phyloP scores from a whole-genome alignment of 2,888 invertebrate genomes.

The Catonia carolina region DNA sequence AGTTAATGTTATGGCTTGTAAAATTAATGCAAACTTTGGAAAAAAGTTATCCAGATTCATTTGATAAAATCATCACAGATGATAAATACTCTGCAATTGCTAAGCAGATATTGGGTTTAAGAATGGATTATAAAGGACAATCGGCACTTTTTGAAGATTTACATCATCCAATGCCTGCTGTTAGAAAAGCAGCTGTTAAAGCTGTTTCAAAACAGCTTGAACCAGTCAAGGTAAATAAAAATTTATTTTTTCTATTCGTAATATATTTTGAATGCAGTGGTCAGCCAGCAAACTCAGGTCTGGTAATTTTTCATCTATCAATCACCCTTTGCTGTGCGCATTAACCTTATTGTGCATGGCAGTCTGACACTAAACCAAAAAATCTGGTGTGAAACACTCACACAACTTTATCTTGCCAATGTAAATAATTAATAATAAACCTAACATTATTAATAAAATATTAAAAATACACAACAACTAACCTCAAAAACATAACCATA shows the following conservation, averaged over 20 bases:
- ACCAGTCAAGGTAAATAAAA: conserved; percentile 26
- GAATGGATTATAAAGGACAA: conserved; percentile 23
- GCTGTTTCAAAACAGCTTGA: conserved; percentile 25
- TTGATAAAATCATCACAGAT: conserved; percentile 48
- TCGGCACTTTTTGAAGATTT: conserved; percentile 40
- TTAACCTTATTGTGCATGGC: no score
- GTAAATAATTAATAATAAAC: no score
- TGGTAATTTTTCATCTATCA: no score
- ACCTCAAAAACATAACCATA: no score
- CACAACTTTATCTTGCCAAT: no score
- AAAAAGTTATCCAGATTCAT: conserved; percentile 60
- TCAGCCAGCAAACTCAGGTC: no score
- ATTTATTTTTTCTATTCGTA: neutral
- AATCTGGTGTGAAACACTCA: no score
- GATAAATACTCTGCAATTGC: conserved; percentile 24
- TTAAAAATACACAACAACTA: no score
- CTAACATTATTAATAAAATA: no score
- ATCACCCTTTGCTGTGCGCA: no score
- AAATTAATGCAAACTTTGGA: conserved; percentile 47
- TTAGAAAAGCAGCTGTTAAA: conserved; percentile 25
- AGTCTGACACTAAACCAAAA: no score
- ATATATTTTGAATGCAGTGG: neutral
- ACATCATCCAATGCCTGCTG: conserved; percentile 53
- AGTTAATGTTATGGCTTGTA: neutral
- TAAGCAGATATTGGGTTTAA: conserved; percentile 27